These are phyloP conservation scores for Megaleporinus macrocephalus DNA, from an alignment of 2,113 vertebrate species.

Conservation along the genomic window DNA sequence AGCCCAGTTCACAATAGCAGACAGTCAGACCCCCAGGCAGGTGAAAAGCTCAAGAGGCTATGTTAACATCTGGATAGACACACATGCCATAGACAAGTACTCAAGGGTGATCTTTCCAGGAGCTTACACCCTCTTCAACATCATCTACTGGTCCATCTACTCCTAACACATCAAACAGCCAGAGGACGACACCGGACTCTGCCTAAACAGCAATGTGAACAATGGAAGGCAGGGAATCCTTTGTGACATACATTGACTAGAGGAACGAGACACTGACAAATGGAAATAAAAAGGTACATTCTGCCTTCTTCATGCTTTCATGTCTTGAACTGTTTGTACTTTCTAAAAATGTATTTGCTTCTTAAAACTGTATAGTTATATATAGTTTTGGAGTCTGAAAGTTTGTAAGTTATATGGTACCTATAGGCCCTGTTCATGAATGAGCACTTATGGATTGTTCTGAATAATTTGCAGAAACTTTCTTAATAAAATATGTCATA, in stretches of 20 bases:
- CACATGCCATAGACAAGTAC: conserved; percentile 97
- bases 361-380: neutral
- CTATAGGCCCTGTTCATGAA: too few species aligned
- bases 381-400: neutral
- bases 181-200: neutral
- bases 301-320: neutral
- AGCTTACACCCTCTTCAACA: conserved; percentile 93
- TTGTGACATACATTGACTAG: neutral
- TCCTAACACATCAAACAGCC: conserved; percentile 72
- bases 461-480: too few species aligned
- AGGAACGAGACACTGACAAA: neutral
- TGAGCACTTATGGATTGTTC: too few species aligned
- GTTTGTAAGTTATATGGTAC: too few species aligned
- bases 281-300: neutral
- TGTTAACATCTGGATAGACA: conserved; percentile 94
- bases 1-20: conserved; percentile 85
- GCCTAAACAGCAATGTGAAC: neutral
- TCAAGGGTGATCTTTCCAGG: conserved; percentile 95
- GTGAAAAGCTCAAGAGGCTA: conserved; percentile 85
- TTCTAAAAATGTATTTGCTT: neutral
- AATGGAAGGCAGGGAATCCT: neutral
- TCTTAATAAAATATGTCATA: too few species aligned
- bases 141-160: conserved; percentile 99
- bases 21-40: conserved; percentile 80
- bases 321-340: neutral